Base-by-base conservation (phyloP, 2,113 vertebrate genomes). In the Sebastes schlegelii region DNA sequence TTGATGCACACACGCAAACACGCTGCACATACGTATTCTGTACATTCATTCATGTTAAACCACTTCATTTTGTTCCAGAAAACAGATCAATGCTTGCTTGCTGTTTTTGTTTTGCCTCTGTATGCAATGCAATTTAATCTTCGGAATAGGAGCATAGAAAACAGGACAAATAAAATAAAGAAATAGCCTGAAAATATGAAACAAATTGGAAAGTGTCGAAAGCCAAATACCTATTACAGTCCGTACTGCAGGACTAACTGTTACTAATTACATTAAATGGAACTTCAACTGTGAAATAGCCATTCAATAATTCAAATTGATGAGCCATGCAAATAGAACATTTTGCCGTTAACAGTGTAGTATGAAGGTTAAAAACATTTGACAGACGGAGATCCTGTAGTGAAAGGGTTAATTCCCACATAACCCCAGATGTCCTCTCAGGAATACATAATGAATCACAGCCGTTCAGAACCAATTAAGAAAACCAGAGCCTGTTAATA, bases 361-460 rank as follows among this genome's bases (percentile, higher is more conserved):
- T 60, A 26, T 26, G 4, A 58, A 26, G 43, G 42, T 66, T 63
- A 17, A 77, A 65, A 77, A 65, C 19, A 48, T 72, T 48, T 79
- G 43, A 64, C 62, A 21, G n/a, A 43, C 8, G 40, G 57, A 40
- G 42, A 65, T 82, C 26, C 45, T 46, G 46, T 23, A 13, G 40
- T 77, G 17, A 72, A 12, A 1, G 48, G 54, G 55, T 77, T 62
- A 76, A 81, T 57, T 65, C 61, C 78, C 52, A 61, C 19, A 67
- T 54, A 42, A 80, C 80, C 9, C 4, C 62, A 68, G 69, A 51
- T 63, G 58, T 79, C 54, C 79, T 72, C 67, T 52, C 45, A 68
- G 26, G 68, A 62, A 64, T 63, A 61, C 71, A 72, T 48, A 72
- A 63, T 82, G 66, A 82, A 74, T 55, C 42, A 17, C 61, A 73